These are phyloP conservation scores for Andricus grossulariae DNA, from an alignment of 1,140 invertebrate genomes.

Conservation along the genomic window DNA sequence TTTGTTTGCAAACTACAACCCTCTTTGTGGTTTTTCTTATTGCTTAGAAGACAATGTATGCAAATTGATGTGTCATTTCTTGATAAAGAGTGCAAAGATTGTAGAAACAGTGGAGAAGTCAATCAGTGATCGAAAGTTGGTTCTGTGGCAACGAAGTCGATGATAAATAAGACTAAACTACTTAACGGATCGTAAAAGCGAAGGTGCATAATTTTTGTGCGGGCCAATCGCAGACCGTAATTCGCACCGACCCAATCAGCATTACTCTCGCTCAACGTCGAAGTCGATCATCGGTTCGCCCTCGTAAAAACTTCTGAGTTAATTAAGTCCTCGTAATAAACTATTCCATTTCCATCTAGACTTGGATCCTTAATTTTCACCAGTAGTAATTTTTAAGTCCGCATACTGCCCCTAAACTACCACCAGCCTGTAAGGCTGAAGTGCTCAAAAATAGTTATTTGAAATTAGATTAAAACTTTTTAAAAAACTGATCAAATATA, in stretches of 20 bases:
- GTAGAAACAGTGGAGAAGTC: slow-evolving; percentile 6
- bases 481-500: too few species aligned
- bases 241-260: slow-evolving; percentile 65
- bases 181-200: slow-evolving; percentile 65
- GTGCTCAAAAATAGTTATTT: background rate
- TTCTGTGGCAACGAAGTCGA: slow-evolving; percentile 6
- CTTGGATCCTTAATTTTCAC: slow-evolving; percentile 18
- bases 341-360: slow-evolving; percentile 41
- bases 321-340: slow-evolving; percentile 62
- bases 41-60: background rate
- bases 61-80: background rate
- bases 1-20: too few species aligned
- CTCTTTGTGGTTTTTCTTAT: too few species aligned
- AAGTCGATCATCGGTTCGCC: slow-evolving; percentile 55
- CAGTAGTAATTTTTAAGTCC: background rate
- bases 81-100: background rate
- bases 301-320: slow-evolving; percentile 65
- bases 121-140: slow-evolving; percentile 37
- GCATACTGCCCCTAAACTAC: background rate
- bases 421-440: background rate
- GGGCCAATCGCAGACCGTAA: slow-evolving; percentile 55
- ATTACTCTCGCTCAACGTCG: slow-evolving; percentile 59
- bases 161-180: slow-evolving; percentile 63
- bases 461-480: too few species aligned
- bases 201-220: slow-evolving; percentile 63